phyloP scores from a whole-genome alignment of 2,888 invertebrate species.

The Ectropis crepuscularia region DNA sequence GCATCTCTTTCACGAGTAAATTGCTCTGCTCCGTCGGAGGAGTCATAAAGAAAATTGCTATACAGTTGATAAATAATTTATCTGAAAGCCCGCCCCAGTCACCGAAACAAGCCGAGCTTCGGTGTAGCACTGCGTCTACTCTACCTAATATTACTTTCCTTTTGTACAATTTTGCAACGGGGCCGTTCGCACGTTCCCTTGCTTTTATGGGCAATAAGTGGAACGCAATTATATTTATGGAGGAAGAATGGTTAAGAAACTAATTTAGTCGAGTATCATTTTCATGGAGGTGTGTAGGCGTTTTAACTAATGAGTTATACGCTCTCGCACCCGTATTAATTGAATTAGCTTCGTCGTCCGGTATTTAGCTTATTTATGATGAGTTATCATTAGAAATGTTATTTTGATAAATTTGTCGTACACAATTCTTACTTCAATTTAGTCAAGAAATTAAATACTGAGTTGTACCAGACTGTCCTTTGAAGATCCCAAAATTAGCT shows the following conservation, averaged over 20 bases:
- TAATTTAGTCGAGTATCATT: conserved; percentile 78
- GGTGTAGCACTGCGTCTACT: conserved; percentile 75
- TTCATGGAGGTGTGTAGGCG: conserved; percentile 46
- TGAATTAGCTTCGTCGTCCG: conserved; percentile 10
- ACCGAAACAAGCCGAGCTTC: conserved; percentile 71
- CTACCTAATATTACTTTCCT: conserved; percentile 83
- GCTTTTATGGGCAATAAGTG: conserved; percentile 85
- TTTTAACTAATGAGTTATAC: conserved; percentile 30
- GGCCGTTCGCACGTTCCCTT: conserved; percentile 83
- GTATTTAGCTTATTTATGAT: conserved; percentile 5
- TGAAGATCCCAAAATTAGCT: too few relatives aligned
- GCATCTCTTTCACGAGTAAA: conserved; percentile 83
- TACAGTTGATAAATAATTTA: conserved; percentile 85
- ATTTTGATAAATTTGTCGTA: neutral
- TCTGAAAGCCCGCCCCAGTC: conserved; percentile 84
- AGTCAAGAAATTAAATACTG: too few relatives aligned
- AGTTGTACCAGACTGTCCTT: too few relatives aligned
- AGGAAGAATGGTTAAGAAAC: conserved; percentile 79
- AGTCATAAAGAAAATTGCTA: conserved; percentile 85
- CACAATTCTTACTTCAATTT: neutral
- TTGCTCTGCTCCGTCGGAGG: conserved; percentile 84
- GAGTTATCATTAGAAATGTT: neutral
- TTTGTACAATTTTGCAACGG: conserved; percentile 85
- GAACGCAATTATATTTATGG: conserved; percentile 85
- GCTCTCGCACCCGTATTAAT: conserved; percentile 19